Evolutionary conservation across 2,888 invertebrate genomes (phyloP).

Genomic region (Pyrrhosoma nymphula): DNA sequence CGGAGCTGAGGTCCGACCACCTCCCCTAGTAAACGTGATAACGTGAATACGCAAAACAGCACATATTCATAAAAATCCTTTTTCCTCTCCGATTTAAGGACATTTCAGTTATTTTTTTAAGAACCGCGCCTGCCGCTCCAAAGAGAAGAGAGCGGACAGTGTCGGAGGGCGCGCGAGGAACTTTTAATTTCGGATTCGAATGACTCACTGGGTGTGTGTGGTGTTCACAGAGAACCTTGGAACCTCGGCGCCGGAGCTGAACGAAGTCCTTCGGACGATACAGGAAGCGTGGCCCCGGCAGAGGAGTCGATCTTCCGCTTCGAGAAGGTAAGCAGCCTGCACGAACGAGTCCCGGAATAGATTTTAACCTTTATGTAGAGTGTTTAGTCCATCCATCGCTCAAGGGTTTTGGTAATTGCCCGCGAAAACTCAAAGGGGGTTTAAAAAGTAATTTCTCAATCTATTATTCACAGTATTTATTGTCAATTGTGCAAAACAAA

Average conservation of each 20-base stretch:
- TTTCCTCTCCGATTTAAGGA: neutral
- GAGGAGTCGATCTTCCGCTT: constrained; percentile 72
- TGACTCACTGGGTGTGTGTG: constrained; percentile 67
- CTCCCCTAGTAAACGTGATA: no score
- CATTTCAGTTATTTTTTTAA: neutral
- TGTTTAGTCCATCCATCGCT: neutral
- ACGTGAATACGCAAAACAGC: no score
- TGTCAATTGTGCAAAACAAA: no score
- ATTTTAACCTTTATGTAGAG: neutral
- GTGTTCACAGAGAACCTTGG: constrained; percentile 61
- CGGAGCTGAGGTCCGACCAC: neutral
- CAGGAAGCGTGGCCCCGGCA: constrained; percentile 78
- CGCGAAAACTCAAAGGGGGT: neutral
- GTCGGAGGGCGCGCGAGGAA: neutral
- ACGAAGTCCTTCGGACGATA: constrained; percentile 77
- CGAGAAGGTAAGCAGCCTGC: constrained; percentile 70
- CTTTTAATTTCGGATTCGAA: constrained; percentile 19
- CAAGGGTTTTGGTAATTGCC: neutral
- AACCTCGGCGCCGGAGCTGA: constrained; percentile 75
- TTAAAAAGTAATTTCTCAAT: neutral
- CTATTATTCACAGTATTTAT: neutral
- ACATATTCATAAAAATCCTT: no score
- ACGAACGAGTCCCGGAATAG: neutral
- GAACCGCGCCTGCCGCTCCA: neutral
- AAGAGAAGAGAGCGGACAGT: neutral